These are phyloP conservation scores for Probaryconus sp. DNA, from an alignment of 1,140 invertebrate species.

Conservation along the genomic window DNA sequence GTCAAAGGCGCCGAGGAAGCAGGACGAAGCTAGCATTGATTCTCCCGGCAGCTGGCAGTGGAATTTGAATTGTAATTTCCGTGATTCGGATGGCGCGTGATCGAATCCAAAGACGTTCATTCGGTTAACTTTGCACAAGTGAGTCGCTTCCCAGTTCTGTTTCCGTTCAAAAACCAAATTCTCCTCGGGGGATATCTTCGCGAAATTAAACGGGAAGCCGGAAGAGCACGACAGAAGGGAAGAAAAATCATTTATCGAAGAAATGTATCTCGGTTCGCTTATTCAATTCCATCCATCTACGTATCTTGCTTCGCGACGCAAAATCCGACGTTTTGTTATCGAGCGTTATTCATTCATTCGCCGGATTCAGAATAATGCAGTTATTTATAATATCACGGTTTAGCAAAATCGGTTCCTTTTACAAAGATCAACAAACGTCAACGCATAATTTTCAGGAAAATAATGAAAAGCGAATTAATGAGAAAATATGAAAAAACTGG, in stretches of 20 bases:
- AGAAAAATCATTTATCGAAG: conserved; percentile 47
- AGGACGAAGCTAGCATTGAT: conserved; percentile 8
- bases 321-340: conserved; percentile 3
- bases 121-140: conserved; percentile 27
- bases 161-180: conserved; percentile 35
- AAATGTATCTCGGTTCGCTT: conserved; percentile 24
- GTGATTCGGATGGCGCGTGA: conserved; percentile 36
- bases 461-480: conserved; percentile 4
- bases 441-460: too few species aligned
- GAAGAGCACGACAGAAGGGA: conserved; percentile 11
- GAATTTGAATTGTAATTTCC: conserved; percentile 51
- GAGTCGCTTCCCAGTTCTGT: conserved; percentile 20
- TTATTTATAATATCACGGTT: too few species aligned
- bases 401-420: too few species aligned
- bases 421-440: too few species aligned
- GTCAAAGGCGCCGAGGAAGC: neutral
- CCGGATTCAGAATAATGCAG: neutral
- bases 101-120: conserved; percentile 41
- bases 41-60: conserved; percentile 28
- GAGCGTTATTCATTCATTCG: neutral
- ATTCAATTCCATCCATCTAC: conserved; percentile 30
- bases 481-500: conserved; percentile 9
- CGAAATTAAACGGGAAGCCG: conserved; percentile 29
- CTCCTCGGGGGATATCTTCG: conserved; percentile 28
- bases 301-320: neutral